A percentile compares a stretch with the other conserved stretches of the same genome.
Conservation (phyloP, 2,797 vertebrate species). For the Diglossa cyanea region DNA sequence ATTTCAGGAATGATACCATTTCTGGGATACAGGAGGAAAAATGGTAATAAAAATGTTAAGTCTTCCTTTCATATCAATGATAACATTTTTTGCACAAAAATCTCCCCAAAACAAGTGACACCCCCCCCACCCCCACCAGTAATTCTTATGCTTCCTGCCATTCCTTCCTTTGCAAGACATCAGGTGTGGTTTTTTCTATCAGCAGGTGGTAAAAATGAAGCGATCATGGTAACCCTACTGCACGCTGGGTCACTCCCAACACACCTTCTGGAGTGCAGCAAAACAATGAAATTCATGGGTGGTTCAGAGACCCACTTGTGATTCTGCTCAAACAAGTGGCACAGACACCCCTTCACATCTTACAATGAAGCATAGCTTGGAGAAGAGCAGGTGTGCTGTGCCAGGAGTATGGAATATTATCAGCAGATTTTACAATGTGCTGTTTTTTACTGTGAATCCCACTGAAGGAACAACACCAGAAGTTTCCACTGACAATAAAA, state of each 20-base stretch:
- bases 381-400: not conserved
- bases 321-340: not conserved
- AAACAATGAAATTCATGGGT: not conserved
- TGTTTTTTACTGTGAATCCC: not conserved
- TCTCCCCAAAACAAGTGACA: accelerated
- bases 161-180: not conserved
- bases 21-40: not conserved
- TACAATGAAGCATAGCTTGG: not conserved
- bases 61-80: not conserved
- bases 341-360: not conserved
- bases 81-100: not conserved
- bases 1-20: not conserved
- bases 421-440: not conserved
- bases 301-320: not conserved
- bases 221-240: not conserved
- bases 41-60: not conserved
- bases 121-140: accelerated
- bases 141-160: not conserved
- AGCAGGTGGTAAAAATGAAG: not conserved
- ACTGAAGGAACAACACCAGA: not conserved
- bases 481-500: not conserved
- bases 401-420: not conserved
- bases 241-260: accelerated
- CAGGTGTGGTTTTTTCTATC: not conserved
- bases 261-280: not conserved